Conservation (phyloP, 30 jellyfish, hydroid and myxozoan species). For the Aurelia coerulea region DNA sequence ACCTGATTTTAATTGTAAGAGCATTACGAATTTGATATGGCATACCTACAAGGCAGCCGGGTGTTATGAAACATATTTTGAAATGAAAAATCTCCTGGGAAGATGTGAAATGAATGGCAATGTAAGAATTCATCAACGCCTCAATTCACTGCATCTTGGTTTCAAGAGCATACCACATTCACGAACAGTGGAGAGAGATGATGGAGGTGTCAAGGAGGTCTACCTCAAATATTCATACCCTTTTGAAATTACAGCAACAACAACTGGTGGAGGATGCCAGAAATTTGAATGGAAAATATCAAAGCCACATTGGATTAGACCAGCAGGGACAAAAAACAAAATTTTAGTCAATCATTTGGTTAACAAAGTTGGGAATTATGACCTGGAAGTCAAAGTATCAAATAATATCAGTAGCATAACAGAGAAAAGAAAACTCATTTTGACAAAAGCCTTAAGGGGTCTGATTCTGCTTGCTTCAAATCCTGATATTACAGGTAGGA, state of each 20-base stretch:
- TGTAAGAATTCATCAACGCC: background rate
- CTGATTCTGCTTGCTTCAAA: background rate
- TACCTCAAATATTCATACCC: constrained; percentile 32
- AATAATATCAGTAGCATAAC: background rate
- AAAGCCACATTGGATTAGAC: constrained; percentile 12
- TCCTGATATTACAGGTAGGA: background rate
- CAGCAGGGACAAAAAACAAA: background rate
- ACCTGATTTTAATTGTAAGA: constrained; percentile 19
- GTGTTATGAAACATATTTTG: constrained; percentile 22
- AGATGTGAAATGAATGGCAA: constrained; percentile 1
- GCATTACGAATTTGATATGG: background rate
- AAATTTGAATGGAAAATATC: constrained; percentile 32
- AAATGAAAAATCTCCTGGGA: constrained; percentile 40
- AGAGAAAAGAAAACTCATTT: background rate
- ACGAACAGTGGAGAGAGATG: background rate
- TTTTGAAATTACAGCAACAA: constrained; percentile 14
- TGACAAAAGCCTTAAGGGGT: constrained; percentile 17
- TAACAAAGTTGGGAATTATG: background rate
- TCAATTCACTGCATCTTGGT: background rate
- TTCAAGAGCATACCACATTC: constrained; percentile 16
- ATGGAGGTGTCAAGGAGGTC: background rate
- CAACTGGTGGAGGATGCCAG: constrained; percentile 55
- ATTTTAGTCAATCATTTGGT: constrained; percentile 4
- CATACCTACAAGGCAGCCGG: constrained; percentile 51
- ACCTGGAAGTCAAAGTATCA: constrained; percentile 17